phyloP scores from a whole-genome alignment of 2,113 vertebrate genomes.

The Prolemur simus region DNA sequence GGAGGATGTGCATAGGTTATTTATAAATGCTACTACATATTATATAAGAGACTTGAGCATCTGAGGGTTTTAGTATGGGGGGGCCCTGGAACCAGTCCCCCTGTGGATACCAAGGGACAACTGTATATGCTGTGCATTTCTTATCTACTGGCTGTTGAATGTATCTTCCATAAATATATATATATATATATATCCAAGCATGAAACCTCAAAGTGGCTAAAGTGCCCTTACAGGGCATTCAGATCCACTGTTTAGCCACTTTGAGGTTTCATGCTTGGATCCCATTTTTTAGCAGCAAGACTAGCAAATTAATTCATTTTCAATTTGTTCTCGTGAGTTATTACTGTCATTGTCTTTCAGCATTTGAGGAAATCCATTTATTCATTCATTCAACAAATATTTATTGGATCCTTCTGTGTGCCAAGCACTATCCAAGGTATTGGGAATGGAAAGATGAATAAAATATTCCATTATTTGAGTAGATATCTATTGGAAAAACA shows the following conservation, averaged over 20 bases:
- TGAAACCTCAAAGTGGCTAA: too few relatives aligned
- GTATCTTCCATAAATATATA: neutral
- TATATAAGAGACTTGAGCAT: neutral
- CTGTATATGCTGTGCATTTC: neutral
- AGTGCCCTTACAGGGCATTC: too few relatives aligned
- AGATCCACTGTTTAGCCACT: neutral
- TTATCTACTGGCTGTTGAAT: neutral
- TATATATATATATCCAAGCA: too few relatives aligned
- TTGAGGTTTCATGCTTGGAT: conserved; percentile 35
- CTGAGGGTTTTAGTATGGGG: neutral
- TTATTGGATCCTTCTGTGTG: neutral
- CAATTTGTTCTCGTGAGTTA: neutral
- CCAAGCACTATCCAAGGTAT: conserved; percentile 39
- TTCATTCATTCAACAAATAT: neutral
- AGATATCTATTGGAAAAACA: neutral
- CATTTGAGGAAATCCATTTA: conserved; percentile 19
- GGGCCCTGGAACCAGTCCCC: neutral
- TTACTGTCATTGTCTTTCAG: conserved; percentile 10
- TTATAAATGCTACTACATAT: neutral
- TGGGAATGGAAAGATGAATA: neutral
- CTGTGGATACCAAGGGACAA: neutral
- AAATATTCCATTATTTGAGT: neutral
- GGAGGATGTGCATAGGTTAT: neutral
- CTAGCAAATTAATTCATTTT: neutral
- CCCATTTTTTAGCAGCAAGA: neutral